Conservation (phyloP, 2,888 invertebrate genomes). For the Lycaena phlaeas region DNA sequence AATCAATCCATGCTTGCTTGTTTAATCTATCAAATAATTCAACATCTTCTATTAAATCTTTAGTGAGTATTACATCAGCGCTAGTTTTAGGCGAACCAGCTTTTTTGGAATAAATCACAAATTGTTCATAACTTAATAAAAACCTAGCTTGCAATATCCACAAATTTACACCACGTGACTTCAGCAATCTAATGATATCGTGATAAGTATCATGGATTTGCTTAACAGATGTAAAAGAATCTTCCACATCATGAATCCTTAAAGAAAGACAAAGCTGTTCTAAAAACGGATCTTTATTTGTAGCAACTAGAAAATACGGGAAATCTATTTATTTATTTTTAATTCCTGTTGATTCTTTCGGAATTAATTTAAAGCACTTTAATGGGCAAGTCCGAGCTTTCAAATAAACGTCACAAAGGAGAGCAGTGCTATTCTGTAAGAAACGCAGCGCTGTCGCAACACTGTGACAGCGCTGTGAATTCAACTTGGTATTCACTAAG, state of each 20-base stretch:
- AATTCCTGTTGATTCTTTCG: too few relatives aligned
- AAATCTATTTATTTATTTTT: too few relatives aligned
- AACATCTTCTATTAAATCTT: slow-evolving; percentile 35
- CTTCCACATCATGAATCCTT: slow-evolving; percentile 39
- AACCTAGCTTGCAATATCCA: slow-evolving; percentile 46
- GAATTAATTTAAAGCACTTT: too few relatives aligned
- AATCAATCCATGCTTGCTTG: slow-evolving; percentile 74
- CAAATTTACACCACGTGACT: slow-evolving; percentile 46
- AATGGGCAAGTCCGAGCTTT: too few relatives aligned
- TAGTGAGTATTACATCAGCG: slow-evolving; percentile 40
- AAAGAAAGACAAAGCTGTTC: too few relatives aligned
- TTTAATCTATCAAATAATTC: slow-evolving; percentile 43
- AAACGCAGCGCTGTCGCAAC: too few relatives aligned
- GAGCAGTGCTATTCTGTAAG: too few relatives aligned
- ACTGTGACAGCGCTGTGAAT: too few relatives aligned
- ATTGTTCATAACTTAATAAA: slow-evolving; percentile 53
- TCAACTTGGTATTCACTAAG: too few relatives aligned
- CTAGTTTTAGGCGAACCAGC: slow-evolving; percentile 40
- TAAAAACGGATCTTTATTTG: too few relatives aligned
- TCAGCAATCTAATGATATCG: slow-evolving; percentile 46
- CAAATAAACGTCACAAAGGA: too few relatives aligned
- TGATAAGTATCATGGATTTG: slow-evolving; percentile 54
- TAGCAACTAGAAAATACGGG: too few relatives aligned
- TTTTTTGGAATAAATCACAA: slow-evolving; percentile 40
- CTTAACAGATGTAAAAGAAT: slow-evolving; percentile 41